Conservation (phyloP, 2,113 vertebrate species). For the Eulemur macaco region DNA sequence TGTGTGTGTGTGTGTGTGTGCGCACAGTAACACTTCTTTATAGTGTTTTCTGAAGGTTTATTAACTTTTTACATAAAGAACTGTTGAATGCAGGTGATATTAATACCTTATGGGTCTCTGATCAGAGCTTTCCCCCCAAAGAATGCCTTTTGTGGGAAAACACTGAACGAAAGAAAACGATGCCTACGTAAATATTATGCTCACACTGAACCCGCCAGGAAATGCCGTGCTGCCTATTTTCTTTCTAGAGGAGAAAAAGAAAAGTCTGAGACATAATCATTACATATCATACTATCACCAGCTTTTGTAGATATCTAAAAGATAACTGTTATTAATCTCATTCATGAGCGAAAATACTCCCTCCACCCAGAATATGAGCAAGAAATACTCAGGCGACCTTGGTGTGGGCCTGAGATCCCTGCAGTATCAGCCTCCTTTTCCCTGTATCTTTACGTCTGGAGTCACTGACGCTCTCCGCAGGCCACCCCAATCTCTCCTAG, state of each 20-base stretch:
- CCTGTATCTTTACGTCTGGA: not conserved
- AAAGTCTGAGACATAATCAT: not conserved
- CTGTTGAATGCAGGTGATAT: constrained; percentile 9
- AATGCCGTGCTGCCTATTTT: not conserved
- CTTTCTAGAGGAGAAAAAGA: not conserved
- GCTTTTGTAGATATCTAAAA: not conserved
- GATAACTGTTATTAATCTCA: not conserved
- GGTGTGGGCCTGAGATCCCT: not conserved
- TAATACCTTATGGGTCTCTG: constrained; percentile 37
- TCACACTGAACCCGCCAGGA: not conserved
- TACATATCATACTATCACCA: not conserved
- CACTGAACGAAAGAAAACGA: not conserved
- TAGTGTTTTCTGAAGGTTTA: constrained; percentile 42
- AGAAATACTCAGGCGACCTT: not conserved
- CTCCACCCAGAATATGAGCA: not conserved
- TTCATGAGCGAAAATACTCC: not conserved
- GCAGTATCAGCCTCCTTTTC: too few species aligned
- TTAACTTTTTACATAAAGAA: constrained; percentile 54
- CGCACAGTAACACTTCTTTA: not conserved
- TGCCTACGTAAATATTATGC: not conserved
- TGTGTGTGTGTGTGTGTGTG: not conserved
- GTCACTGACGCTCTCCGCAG: not conserved
- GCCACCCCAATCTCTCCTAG: too few species aligned
- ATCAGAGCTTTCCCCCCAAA: not conserved
- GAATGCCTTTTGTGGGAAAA: constrained; percentile 59